A percentile compares a stretch with the other conserved stretches of the same genome.
Conservation (phyloP, 2,113 vertebrate genomes). For the Fregetta grallaria region DNA sequence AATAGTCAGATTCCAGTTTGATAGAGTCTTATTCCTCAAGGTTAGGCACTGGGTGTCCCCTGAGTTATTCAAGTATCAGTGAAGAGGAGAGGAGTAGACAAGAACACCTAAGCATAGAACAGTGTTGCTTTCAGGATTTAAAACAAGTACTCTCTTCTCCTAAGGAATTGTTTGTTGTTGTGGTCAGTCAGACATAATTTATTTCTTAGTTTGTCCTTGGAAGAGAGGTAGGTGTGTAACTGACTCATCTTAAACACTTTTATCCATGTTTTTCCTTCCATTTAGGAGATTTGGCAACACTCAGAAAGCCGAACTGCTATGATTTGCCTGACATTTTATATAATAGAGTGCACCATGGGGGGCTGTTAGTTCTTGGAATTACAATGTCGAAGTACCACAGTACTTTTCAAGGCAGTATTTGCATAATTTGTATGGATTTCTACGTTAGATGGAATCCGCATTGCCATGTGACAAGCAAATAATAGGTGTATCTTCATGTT, state of each 20-base stretch:
- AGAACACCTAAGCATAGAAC: background rate
- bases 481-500: rapidly evolving
- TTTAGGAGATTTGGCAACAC: background rate
- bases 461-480: background rate
- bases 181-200: background rate
- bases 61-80: background rate
- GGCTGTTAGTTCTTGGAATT: background rate
- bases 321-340: background rate
- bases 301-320: background rate
- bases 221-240: background rate
- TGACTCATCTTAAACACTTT: background rate
- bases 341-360: background rate
- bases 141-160: background rate
- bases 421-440: background rate
- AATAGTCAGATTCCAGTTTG: background rate
- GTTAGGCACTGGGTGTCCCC: background rate
- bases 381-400: background rate
- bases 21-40: background rate
- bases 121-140: background rate
- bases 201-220: background rate
- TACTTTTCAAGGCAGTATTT: background rate
- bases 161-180: background rate
- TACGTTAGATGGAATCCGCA: rapidly evolving
- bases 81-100: background rate
- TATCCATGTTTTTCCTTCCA: background rate